Evolutionary conservation across 2,113 vertebrate genomes (phyloP).

Genomic region (Microcebus ravelobensis): DNA sequence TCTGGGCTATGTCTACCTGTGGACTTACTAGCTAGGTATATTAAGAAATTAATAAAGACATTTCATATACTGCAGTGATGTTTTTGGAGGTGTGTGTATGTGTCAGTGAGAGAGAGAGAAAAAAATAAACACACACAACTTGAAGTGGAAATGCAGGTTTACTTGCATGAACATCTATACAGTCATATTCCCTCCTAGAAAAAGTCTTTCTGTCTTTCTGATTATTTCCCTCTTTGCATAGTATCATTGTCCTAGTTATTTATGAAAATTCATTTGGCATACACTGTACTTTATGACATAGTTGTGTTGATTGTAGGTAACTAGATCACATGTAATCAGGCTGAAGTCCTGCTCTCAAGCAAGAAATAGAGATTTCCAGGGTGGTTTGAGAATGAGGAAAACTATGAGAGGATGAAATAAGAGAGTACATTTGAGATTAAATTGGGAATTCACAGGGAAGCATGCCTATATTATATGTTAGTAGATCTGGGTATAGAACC

Average conservation of each 20-base stretch:
- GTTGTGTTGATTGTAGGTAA: slow-evolving; percentile 32
- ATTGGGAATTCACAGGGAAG: not conserved
- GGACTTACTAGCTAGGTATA: not conserved
- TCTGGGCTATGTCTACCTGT: not conserved
- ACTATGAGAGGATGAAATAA: not conserved
- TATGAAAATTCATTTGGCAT: slow-evolving; percentile 17
- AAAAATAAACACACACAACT: not conserved
- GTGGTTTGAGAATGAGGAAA: slow-evolving; percentile 36
- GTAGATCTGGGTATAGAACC: not conserved
- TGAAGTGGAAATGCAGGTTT: not conserved
- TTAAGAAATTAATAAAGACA: not conserved
- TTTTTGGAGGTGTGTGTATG: not conserved
- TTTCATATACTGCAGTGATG: not conserved
- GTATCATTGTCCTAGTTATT: not conserved
- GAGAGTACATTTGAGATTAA: not conserved
- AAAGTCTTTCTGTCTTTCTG: not conserved
- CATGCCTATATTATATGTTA: not conserved
- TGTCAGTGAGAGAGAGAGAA: not conserved
- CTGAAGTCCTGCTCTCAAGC: slow-evolving; percentile 8
- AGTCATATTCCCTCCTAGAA: not conserved
- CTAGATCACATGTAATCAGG: slow-evolving; percentile 19
- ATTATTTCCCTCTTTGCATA: not conserved
- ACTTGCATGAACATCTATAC: not conserved
- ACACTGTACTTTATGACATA: not conserved
- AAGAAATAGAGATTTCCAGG: not conserved